Evolutionary conservation across 1,140 invertebrate species (phyloP).

Genomic region (Bombyx mori): ASM3026992v2 NC_085116.1:13775001-13775500

Average conservation of each 20-base stretch:
- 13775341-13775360: conserved; percentile 99
- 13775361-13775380: conserved; percentile 99
- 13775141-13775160: conserved; percentile 97
- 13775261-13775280: conserved; percentile 95
- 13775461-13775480: no score
- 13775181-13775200: conserved; percentile 96
- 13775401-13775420: conserved; percentile 98
- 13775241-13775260: conserved; percentile 97
- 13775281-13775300: conserved; percentile 98
- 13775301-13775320: conserved; percentile 99
- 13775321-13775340: conserved; percentile 99
- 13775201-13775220: conserved; percentile 98
- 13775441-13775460: no score
- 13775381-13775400: conserved; percentile 97
- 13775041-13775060: conserved; percentile 97
- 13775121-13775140: conserved; percentile 98
- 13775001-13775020: conserved; percentile 62
- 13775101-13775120: conserved; percentile 99
- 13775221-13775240: conserved; percentile 98
- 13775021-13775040: conserved; percentile 98
- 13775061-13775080: conserved; percentile 95
- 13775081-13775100: conserved; percentile 95
- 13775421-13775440: conserved; percentile 17
- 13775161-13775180: conserved; percentile 99
- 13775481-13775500: no score